phyloP scores from a whole-genome alignment of 2,113 vertebrate species.

The Gadus macrocephalus region DNA sequence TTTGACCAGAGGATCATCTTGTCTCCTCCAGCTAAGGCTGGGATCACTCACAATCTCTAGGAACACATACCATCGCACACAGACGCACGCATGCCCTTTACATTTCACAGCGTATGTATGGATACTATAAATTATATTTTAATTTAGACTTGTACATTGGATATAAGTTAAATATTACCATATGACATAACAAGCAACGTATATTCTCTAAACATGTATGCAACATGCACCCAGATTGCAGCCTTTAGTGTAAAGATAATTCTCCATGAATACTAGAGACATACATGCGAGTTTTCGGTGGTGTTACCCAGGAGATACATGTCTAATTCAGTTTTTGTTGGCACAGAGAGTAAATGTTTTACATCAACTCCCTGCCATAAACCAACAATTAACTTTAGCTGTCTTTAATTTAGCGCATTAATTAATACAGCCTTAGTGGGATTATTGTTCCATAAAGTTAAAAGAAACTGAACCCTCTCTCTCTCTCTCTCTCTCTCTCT shows the following conservation, averaged over 20 bases:
- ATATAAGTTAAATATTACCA: constrained; percentile 9
- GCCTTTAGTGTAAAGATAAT: constrained; percentile 44
- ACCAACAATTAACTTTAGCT: constrained; percentile 39
- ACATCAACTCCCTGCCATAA: not conserved
- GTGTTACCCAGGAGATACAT: not conserved
- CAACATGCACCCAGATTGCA: constrained; percentile 45
- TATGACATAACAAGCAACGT: constrained; percentile 43
- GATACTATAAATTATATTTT: constrained; percentile 61
- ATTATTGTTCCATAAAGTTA: constrained; percentile 28
- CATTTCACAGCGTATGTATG: constrained; percentile 20
- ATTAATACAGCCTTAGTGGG: constrained; percentile 35
- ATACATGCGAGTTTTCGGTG: not conserved
- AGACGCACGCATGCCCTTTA: constrained; percentile 2
- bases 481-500: not conserved
- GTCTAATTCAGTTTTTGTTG: not conserved
- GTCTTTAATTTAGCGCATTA: constrained; percentile 30
- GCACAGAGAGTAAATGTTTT: not conserved
- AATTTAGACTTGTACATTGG: constrained; percentile 57
- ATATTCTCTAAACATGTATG: constrained; percentile 61
- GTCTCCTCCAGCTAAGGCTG: constrained; percentile 31
- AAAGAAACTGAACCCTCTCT: not conserved
- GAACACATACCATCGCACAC: not conserved
- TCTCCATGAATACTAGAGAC: constrained; percentile 43
- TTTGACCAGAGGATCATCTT: constrained; percentile 49
- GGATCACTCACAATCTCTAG: constrained; percentile 31